These are phyloP conservation scores for Hypanus sabinus DNA, from an alignment of 2,113 vertebrate species.

Conservation along the genomic window DNA sequence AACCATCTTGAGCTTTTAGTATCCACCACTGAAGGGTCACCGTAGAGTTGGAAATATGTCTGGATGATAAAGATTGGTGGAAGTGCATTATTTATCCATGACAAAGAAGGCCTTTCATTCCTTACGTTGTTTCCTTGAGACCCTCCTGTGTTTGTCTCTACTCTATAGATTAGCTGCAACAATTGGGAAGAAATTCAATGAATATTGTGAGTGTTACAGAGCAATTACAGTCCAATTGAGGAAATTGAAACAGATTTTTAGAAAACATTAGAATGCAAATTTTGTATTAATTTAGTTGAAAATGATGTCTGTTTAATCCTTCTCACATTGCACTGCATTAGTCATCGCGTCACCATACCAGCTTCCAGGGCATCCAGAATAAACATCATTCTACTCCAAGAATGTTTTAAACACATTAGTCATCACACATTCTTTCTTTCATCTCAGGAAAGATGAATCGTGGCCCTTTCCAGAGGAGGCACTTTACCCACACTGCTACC, in stretches of 20 bases:
- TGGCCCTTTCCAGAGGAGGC: neutral
- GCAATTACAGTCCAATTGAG: neutral
- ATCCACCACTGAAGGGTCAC: neutral
- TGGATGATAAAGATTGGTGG: neutral
- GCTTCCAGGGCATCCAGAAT: neutral
- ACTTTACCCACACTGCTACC: neutral
- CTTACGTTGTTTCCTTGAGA: neutral
- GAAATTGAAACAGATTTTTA: neutral
- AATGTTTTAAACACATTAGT: neutral
- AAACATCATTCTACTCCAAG: neutral
- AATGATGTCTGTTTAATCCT: neutral
- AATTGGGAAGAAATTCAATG: neutral
- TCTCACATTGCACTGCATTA: neutral
- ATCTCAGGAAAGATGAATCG: neutral
- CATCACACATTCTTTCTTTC: neutral
- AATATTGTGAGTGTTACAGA: neutral
- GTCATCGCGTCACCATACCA: neutral
- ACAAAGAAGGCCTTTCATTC: neutral
- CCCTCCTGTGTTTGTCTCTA: neutral
- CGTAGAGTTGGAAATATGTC: neutral
- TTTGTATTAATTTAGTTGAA: constrained; percentile 6
- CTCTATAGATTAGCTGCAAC: neutral
- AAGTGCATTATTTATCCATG: neutral
- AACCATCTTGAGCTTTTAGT: neutral
- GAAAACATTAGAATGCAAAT: neutral